phyloP scores from a whole-genome alignment of 2,113 vertebrate species.

The Mesembrinibis cayennensis region DNA sequence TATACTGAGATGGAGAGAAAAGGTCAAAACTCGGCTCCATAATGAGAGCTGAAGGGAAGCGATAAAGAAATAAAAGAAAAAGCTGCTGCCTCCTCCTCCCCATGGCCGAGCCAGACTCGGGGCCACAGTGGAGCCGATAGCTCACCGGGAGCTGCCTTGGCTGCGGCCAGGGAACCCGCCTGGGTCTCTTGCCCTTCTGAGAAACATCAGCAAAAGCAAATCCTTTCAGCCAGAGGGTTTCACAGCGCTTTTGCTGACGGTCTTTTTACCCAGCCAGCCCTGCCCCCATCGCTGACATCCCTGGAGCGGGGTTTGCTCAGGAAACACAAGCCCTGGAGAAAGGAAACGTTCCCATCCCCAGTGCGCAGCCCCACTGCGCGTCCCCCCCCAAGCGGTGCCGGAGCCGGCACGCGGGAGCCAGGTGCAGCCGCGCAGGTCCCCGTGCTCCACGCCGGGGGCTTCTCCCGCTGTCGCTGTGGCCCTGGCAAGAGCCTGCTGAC shows the following conservation, averaged over 20 bases:
- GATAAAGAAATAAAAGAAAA: neutral
- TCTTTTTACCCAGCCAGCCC: neutral
- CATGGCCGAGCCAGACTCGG: fast-evolving
- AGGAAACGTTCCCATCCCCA: fast-evolving
- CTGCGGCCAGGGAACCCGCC: fast-evolving
- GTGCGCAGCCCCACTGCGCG: fast-evolving
- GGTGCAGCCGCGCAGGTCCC: neutral
- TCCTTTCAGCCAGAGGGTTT: neutral
- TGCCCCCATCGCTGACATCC: neutral
- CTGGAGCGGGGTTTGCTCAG: fast-evolving
- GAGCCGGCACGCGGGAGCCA: fast-evolving
- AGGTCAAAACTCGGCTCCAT: neutral
- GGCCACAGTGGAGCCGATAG: fast-evolving
- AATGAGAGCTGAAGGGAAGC: neutral
- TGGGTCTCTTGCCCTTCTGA: neutral
- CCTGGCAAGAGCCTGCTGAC: fast-evolving
- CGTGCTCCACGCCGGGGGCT: fast-evolving
- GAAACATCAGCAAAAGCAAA: neutral
- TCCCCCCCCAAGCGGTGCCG: fast-evolving
- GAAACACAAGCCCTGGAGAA: neutral
- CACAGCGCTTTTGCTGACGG: neutral
- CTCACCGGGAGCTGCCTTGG: neutral
- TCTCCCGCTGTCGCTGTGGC: neutral
- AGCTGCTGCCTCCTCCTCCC: neutral
- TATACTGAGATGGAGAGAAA: neutral